Conservation (phyloP, 2,888 invertebrate genomes). For the Xanthia togata region DNA sequence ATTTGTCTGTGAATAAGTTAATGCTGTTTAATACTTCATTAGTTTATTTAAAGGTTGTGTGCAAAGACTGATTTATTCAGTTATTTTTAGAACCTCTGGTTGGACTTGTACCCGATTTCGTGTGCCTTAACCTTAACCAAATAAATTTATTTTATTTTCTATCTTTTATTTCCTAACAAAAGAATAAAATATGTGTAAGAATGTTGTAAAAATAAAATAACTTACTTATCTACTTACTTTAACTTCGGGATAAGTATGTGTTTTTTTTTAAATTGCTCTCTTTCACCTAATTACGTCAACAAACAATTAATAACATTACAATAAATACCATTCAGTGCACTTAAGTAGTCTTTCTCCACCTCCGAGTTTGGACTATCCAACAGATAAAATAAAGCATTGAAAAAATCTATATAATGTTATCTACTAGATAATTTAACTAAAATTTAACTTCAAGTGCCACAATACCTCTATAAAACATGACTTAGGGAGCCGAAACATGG, state of each 20-base stretch:
- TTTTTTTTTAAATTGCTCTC: neutral
- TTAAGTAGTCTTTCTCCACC: neutral
- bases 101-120: neutral
- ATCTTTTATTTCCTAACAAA: too few relatives aligned
- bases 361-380: neutral
- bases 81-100: conserved; percentile 5
- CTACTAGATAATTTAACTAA: neutral
- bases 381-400: neutral
- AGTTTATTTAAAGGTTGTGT: conserved; percentile 18
- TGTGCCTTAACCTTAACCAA: too few relatives aligned
- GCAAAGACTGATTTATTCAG: neutral
- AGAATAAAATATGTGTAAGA: too few relatives aligned
- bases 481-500: neutral
- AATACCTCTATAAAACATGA: neutral
- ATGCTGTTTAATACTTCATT: conserved; percentile 49
- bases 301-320: neutral
- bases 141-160: too few relatives aligned
- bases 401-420: neutral
- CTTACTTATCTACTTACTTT: neutral
- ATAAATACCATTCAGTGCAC: neutral
- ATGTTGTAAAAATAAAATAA: neutral
- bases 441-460: neutral
- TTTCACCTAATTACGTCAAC: neutral
- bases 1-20: conserved; percentile 46
- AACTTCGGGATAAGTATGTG: neutral